A percentile compares a stretch with the other conserved stretches of the same genome.
Conservation (phyloP, 2,113 vertebrate genomes). For the Indicator indicator region DNA sequence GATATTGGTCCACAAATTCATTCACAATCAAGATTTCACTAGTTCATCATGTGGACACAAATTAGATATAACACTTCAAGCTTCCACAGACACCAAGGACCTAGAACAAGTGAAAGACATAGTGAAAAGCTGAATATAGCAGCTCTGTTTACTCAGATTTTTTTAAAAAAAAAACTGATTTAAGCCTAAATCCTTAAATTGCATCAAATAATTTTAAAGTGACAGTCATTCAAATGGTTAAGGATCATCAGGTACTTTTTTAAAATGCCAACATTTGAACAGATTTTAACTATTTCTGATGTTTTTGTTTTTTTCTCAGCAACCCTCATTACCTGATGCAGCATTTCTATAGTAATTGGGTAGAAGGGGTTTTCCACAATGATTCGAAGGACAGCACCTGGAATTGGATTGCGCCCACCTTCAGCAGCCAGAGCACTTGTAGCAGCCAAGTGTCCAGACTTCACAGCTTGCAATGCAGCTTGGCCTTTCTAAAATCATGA, state of each 20-base stretch:
- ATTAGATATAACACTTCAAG: neutral
- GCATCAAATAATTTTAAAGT: neutral
- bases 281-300: neutral
- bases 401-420: slow-evolving; percentile 48
- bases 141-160: neutral
- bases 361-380: slow-evolving; percentile 84
- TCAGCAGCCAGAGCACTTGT: slow-evolving; percentile 51
- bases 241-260: neutral
- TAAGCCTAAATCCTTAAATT: neutral
- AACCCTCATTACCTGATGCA: slow-evolving; percentile 82
- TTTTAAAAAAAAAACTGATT: neutral
- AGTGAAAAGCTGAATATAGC: neutral
- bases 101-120: neutral
- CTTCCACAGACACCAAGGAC: neutral
- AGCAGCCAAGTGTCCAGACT: slow-evolving; percentile 63
- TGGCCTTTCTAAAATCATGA: slow-evolving; percentile 73
- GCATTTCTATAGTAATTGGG: slow-evolving; percentile 82
- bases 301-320: neutral
- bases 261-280: neutral
- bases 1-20: neutral
- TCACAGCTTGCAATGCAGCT: slow-evolving; percentile 74
- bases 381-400: slow-evolving; percentile 83
- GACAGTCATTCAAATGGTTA: neutral
- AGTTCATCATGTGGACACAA: neutral
- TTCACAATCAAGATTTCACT: neutral